Base-by-base conservation (phyloP, 2,797 vertebrate genomes). In the Gallinago stenura region DNA sequence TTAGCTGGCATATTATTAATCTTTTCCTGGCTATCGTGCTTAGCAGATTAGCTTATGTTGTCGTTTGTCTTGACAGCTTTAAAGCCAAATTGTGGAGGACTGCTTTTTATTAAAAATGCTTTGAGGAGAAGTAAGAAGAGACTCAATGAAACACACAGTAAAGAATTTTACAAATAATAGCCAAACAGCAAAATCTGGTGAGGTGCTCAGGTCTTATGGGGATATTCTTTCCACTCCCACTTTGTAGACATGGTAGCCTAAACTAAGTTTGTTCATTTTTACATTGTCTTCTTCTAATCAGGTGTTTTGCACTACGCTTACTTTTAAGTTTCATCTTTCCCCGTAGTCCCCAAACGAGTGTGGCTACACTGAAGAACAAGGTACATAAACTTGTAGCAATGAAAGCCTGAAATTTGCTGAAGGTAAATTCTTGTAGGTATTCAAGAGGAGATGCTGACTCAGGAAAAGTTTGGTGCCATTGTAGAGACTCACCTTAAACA, bases 401-500 rank as follows among this genome's bases (percentile, higher is more conserved):
- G n/a, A 43, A 68, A 64, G 25, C 15, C 6, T 71, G 60, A 83
- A 84, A 30, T 60, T 60, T 69, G 12, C 64, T 5, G 43, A 61
- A 15, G 57, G 10, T 26, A 54, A 66, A 51, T 54, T 46, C 31
- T 62, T 56, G 18, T 13, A 41, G 45, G 53, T 35, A 66, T 85
- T 80, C 53, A 54, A 21, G 53, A 58, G 0, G 1, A 41, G 15
- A 39, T 25, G 53, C 2, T 53, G 35, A 10, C 35, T 60, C 35
- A 31, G 41, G 33, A 15, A 10, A 79, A 82, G 46, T 35, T 68
- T 31, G 24, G 15, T 54, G 11, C 75, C 53, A 53, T 16, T 66
- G 16, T 18, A 76, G 46, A 77, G 37, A 56, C 90, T 84, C 81
- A 97, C 97, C 78, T 97, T 97, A 37, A 97, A 53, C 13, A 97